Evolutionary conservation across 1,140 invertebrate genomes (phyloP).

Genomic region (Hesperophylax magnus): DNA sequence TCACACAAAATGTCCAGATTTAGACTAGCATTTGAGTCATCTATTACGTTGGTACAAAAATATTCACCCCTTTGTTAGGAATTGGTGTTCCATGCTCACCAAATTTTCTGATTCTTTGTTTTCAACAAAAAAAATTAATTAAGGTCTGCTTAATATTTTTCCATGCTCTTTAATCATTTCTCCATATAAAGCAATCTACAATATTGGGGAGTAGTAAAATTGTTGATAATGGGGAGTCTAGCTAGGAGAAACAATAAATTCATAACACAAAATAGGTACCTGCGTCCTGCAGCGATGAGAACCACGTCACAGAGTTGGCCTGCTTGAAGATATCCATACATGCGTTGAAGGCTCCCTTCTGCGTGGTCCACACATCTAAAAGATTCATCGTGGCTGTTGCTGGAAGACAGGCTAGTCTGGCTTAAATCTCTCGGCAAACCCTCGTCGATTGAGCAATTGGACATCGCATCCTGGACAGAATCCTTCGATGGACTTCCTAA

Average conservation of each 20-base stretch:
- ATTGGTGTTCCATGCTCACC: too few relatives aligned
- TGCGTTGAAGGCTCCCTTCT: slow-evolving; percentile 83
- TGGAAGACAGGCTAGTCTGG: slow-evolving; percentile 71
- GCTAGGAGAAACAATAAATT: neutral
- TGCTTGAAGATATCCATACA: slow-evolving; percentile 85
- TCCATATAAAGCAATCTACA: too few relatives aligned
- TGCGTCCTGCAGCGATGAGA: slow-evolving; percentile 80
- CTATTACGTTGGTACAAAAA: too few relatives aligned
- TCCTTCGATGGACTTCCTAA: slow-evolving; percentile 65
- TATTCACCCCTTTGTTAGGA: too few relatives aligned
- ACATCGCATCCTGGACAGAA: slow-evolving; percentile 64
- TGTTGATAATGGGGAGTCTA: too few relatives aligned
- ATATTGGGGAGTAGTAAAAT: too few relatives aligned
- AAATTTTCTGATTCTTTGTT: too few relatives aligned
- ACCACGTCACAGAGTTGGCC: slow-evolving; percentile 86
- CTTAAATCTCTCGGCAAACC: slow-evolving; percentile 72
- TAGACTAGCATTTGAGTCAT: too few relatives aligned
- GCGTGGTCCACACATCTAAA: slow-evolving; percentile 86
- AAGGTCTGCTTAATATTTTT: too few relatives aligned
- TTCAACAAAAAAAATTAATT: too few relatives aligned
- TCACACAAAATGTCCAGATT: too few relatives aligned
- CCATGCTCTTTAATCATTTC: too few relatives aligned
- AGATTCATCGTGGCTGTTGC: slow-evolving; percentile 78
- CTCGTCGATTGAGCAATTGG: slow-evolving; percentile 67
- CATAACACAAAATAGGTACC: slow-evolving; percentile 64